These are phyloP conservation scores for Ibycter americanus DNA, from an alignment of 2,797 vertebrate genomes.

Conservation along the genomic window DNA sequence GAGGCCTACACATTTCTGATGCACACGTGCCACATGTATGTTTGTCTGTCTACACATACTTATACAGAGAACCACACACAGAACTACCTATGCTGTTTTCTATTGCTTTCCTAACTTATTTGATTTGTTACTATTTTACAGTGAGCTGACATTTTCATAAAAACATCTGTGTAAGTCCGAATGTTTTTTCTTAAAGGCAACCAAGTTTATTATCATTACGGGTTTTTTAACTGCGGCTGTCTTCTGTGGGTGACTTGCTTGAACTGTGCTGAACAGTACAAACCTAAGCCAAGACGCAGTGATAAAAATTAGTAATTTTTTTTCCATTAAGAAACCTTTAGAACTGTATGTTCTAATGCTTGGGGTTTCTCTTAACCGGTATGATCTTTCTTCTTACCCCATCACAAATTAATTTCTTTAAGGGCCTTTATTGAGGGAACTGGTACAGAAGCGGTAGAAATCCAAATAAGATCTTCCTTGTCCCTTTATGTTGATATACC, in stretches of 20 bases:
- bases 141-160: not conserved
- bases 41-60: not conserved
- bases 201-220: not conserved
- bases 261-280: not conserved
- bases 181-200: not conserved
- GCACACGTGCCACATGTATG: accelerated
- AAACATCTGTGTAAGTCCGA: not conserved
- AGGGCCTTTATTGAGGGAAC: not conserved
- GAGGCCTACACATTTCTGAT: not conserved
- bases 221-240: not conserved
- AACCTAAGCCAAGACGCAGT: not conserved
- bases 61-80: not conserved
- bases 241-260: not conserved
- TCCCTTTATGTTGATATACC: not conserved
- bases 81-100: not conserved
- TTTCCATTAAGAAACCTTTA: not conserved
- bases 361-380: not conserved
- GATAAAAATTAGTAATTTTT: not conserved
- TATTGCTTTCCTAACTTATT: not conserved
- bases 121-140: not conserved
- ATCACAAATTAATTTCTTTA: not conserved
- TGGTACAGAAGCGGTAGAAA: not conserved
- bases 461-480: not conserved
- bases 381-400: not conserved
- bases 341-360: not conserved